A percentile compares a stretch with the other conserved stretches of the same genome.
These are phyloP conservation scores for Zaprionus lachaisei DNA, from an alignment of 1,140 invertebrate genomes.

Conservation along the genomic window DNA sequence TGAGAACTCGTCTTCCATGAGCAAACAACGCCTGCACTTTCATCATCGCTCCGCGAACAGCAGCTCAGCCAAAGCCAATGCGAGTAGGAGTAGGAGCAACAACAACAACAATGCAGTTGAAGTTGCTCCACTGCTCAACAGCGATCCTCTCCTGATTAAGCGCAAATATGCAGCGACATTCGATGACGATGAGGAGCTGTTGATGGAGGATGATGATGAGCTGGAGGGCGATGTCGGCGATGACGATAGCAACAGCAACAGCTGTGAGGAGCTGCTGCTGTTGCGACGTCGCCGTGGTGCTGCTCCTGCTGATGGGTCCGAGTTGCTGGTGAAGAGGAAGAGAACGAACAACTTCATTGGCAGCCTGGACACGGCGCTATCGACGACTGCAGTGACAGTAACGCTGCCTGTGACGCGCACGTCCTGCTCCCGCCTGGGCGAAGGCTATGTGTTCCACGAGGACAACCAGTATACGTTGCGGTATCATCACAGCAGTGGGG, in stretches of 20 bases:
- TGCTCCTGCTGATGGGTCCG: background rate
- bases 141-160: constrained; percentile 73
- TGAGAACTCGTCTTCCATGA: constrained; percentile 75
- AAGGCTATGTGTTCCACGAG: constrained; percentile 78
- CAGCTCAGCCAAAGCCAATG: constrained; percentile 16
- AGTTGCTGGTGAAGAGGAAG: constrained; percentile 55
- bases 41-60: constrained; percentile 24
- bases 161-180: constrained; percentile 66
- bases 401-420: constrained; percentile 15
- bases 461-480: constrained; percentile 72
- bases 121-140: constrained; percentile 5
- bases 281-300: constrained; percentile 30
- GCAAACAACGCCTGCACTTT: constrained; percentile 59
- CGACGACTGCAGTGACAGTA: constrained; percentile 4
- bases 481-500: constrained; percentile 80
- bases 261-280: constrained; percentile 45
- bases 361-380: constrained; percentile 8
- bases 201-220: constrained; percentile 36
- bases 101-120: constrained; percentile 2
- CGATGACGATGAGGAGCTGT: constrained; percentile 36
- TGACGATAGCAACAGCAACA: constrained; percentile 44
- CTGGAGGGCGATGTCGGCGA: constrained; percentile 21
- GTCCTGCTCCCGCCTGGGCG: constrained; percentile 48
- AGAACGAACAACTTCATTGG: constrained; percentile 57
- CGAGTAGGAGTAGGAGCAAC: constrained; percentile 13